Base-by-base conservation (phyloP, 2,888 invertebrate species). In the Idaea dimidiata region DNA sequence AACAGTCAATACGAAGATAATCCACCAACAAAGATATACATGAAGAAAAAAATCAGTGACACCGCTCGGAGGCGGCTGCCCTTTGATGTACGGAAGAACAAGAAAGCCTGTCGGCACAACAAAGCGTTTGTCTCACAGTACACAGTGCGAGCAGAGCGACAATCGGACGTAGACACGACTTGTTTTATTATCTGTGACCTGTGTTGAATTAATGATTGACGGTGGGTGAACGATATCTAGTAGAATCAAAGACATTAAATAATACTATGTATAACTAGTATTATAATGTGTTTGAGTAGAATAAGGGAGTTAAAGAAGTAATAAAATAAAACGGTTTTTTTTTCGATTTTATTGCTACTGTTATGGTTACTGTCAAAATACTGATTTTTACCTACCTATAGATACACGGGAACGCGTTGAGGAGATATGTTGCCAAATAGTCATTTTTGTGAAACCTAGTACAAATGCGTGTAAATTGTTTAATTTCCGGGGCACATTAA, bases 51-150 rank as follows among this genome's bases (percentile, higher is more conserved):
- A 24, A 24, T 57, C 18, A 57, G 31, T 31, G 57, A 18, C 18
- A 31, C 31, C 31, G 17, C 31, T 18, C 84, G 63, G 17, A 61
- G 68, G 69, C 73, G 77, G 75, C 79, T 76, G 79, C 76, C 70
- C 77, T 75, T 74, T 83, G 81, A 80, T 82, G 84, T 81, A 77
- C 81, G 82, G 76, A 73, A 72, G 73, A 77, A 86, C 86, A 88
- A 87, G 87, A 88, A 88, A 88, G 87, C 82, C 82, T 71, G 82
- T 80, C 83, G 84, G 83, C 82, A 81, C 85, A 81, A 87, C 87
- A 88, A 88, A 88, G 87, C 78, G 78, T 83, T 85, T 88, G 87
- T 88, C 82, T 86, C 80, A 77, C 79, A 78, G 72, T 81, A 70
- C 79, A 81, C 79, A 76, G 66, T 63, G 82, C 43, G 43, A 43